Evolutionary conservation across 2,113 vertebrate species (phyloP).

Genomic region (Larimichthys crocea): DNA sequence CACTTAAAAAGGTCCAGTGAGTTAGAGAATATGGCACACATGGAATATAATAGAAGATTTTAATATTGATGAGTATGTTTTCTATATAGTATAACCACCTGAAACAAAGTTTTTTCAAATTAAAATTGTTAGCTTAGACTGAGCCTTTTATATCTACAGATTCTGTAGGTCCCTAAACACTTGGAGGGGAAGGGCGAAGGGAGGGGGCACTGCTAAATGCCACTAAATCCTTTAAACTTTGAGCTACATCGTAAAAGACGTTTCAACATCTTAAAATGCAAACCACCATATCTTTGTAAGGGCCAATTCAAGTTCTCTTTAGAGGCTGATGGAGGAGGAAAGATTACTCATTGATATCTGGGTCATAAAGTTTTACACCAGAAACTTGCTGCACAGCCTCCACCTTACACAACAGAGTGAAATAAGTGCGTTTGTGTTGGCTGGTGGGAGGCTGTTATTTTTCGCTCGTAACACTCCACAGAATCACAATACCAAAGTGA

Average conservation of each 20-base stretch:
- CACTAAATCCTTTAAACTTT: not conserved
- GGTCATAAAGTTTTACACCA: slow-evolving; percentile 3
- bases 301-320: not conserved
- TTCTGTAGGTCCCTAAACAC: too few relatives aligned
- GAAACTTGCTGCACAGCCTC: not conserved
- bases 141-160: too few relatives aligned
- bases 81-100: too few relatives aligned
- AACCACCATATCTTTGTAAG: not conserved
- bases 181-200: too few relatives aligned
- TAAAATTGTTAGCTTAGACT: too few relatives aligned
- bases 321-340: not conserved
- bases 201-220: too few relatives aligned
- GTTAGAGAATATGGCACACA: too few relatives aligned
- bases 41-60: too few relatives aligned
- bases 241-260: not conserved
- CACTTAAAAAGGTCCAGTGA: not conserved
- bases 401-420: not conserved
- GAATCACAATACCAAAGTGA: slow-evolving; percentile 25
- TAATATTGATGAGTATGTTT: too few relatives aligned
- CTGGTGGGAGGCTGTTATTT: slow-evolving; percentile 17
- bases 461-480: slow-evolving; percentile 13
- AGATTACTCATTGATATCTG: slow-evolving; percentile 31
- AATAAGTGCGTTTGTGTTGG: slow-evolving; percentile 7
- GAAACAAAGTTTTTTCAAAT: too few relatives aligned
- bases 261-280: not conserved